A percentile compares a stretch with the other conserved stretches of the same genome.
Conservation (phyloP, 2,888 invertebrate species). For the Scaptomyza reducta region DNA sequence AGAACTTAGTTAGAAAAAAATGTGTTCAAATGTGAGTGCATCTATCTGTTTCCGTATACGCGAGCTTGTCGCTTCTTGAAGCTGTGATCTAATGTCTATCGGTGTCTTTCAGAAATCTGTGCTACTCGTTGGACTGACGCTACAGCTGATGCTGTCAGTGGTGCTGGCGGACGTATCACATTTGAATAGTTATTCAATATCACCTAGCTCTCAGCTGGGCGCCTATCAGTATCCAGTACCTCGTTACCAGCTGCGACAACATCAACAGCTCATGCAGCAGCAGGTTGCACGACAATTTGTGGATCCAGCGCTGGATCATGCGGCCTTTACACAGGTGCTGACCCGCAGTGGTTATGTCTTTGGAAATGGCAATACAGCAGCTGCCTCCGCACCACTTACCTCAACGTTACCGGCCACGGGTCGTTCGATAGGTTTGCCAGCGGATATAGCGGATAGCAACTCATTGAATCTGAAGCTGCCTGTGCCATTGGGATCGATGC, state of each 20-base stretch:
- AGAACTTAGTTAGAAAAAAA: slow-evolving; percentile 31
- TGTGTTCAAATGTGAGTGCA: slow-evolving; percentile 66
- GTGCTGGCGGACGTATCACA: slow-evolving; percentile 61
- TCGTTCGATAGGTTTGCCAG: slow-evolving; percentile 37
- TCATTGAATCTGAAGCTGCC: slow-evolving; percentile 79
- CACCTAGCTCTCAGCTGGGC: slow-evolving; percentile 56
- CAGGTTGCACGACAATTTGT: slow-evolving; percentile 66
- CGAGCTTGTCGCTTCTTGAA: slow-evolving; percentile 9
- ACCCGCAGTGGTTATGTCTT: slow-evolving; percentile 76
- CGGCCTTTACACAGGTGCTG: slow-evolving; percentile 78
- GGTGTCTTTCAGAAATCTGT: slow-evolving; percentile 46
- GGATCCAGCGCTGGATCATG: slow-evolving; percentile 75
- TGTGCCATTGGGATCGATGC: slow-evolving; percentile 75
- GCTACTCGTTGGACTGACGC: slow-evolving; percentile 9
- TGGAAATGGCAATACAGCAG: slow-evolving; percentile 27
- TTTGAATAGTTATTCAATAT: slow-evolving; percentile 54
- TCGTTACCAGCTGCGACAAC: slow-evolving; percentile 17
- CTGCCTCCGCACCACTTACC: slow-evolving; percentile 33
- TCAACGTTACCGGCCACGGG: slow-evolving; percentile 27
- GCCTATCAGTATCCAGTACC: slow-evolving; percentile 79
- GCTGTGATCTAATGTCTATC: slow-evolving; percentile 28
- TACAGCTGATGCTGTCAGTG: slow-evolving; percentile 42
- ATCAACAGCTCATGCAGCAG: slow-evolving; percentile 23
- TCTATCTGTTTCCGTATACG: not conserved
- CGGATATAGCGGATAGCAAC: slow-evolving; percentile 51